Base-by-base conservation (phyloP, 92 coral and sea anemone species). In the Muricea muricata region DNA sequence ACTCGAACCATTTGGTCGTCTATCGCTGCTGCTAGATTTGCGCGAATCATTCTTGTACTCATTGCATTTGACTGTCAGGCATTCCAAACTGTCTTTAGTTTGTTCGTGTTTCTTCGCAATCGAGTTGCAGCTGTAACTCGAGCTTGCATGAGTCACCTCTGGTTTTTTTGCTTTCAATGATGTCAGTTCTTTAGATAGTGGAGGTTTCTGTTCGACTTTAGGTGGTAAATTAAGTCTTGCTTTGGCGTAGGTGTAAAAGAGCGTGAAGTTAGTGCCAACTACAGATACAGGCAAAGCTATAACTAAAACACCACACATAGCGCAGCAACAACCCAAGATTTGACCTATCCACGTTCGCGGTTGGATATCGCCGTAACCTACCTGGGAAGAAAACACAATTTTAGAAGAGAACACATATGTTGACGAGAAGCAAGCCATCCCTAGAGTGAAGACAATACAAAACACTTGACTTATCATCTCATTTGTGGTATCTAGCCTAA, bases 211-310 rank as follows among this genome's bases (percentile, higher is more conserved):
- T 42, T 89, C 84, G 47, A 90, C 91, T 79, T 93, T 96, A 28
- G 90, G 97, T 6, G 99, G 99, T 18, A 96, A 37, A 85, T 96
- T 96, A 67, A 96, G 99, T 87, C 99, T 88, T 55, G 99, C 99
- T 72, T 96, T 96, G 72, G 98, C 99, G 73, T 96, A 96, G 26
- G 99, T 96, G 91, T 96, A 96, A 77, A 90, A 96, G 76, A 96
- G 73, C 9, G 94, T 90, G 60, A 96, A 96, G 94, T 96, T 96
- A 21, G 98, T 96, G 9, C 97, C 98, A 17, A 96, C 94, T 28
- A 96, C 99, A 24, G 99, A 96, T 26, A 96, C 99, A 17, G 99
- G 99, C 15, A 96, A 91, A 17, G 99, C 99, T 33, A 96, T 96
- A 79, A 96, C 99, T 31, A 96, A 88, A 39, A 96, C 99, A n/a